Base-by-base conservation (phyloP, 37 sponge, comb jelly and placozoan genomes). In the Amphimedon queenslandica region DNA sequence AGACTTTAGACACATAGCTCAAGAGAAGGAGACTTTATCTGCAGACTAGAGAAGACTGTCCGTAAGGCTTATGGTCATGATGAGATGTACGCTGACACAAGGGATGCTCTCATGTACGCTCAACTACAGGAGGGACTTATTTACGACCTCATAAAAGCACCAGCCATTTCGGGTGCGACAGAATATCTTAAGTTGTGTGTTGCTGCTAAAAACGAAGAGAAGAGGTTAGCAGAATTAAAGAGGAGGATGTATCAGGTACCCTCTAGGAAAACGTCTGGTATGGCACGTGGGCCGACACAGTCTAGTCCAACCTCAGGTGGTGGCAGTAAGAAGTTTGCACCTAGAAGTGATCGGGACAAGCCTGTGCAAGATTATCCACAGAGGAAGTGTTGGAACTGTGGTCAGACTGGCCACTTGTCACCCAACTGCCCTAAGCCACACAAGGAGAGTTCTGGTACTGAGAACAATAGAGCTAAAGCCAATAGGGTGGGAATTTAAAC, bases 71-170 rank as follows among this genome's bases (percentile, higher is more conserved):
- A 81, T 74, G 75, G 82, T 0, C 20, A 69, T 1, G 82, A 81
- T 47, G 21, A 21, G 11, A 55, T 81, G 75, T 25, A 28, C 16
- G 20, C 1, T 25, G 74, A 75, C 37, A 82, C 83, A 0, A 36
- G 63, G 3, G 63, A 67, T 11, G 71, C 71, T 2, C 40, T 82
- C 3, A 61, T 82, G 20, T 69, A 69, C 66, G 63, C 70, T 6
- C 78, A 84, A 40, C 58, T 84, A 20, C 85, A 78, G 60, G 78
- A 84, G 41, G 85, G 72, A 1, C 36, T 82, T 2, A 67, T 51
- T 8, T 23, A 57, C 39, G 70, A 67, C n/a, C 23, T 82, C 5
- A 66, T 82, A 58, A 42, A 75, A 10, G 53, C 63, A 5, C 76
- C 71, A 6, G 76, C 83, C 0, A 76, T 82, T 25, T 84, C 85